Evolutionary conservation across 1,140 invertebrate species (phyloP).

Genomic region (Danaus plexippus): DNA sequence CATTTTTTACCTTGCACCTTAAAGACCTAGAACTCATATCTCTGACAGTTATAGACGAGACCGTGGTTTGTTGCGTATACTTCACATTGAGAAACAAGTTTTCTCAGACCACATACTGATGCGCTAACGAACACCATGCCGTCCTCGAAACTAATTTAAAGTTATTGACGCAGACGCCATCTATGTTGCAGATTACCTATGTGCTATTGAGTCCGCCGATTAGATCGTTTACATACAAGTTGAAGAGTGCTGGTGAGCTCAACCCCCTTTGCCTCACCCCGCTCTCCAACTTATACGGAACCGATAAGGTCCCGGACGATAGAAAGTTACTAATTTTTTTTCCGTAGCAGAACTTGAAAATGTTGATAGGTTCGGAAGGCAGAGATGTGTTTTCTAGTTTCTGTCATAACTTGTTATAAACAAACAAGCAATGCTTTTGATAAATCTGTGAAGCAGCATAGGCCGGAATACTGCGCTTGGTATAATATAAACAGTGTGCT

Average conservation of each 20-base stretch:
- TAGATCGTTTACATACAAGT: background rate
- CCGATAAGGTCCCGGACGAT: background rate
- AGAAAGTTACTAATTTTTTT: background rate
- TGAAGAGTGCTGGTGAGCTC: background rate
- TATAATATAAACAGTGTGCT: too few species aligned
- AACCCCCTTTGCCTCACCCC: slow-evolving; percentile 9
- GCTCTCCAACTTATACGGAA: background rate
- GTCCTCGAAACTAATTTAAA: slow-evolving; percentile 6
- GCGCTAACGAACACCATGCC: slow-evolving; percentile 6
- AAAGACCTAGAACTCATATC: too few species aligned
- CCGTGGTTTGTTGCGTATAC: too few species aligned
- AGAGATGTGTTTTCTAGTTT: too few species aligned
- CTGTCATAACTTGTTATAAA: too few species aligned
- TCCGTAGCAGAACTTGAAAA: too few species aligned
- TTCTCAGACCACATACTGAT: background rate
- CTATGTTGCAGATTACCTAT: background rate
- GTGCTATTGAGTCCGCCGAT: slow-evolving; percentile 1
- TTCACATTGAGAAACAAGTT: background rate
- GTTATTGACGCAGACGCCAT: slow-evolving; percentile 1
- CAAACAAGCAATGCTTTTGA: too few species aligned
- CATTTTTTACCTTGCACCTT: too few species aligned
- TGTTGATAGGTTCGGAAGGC: too few species aligned
- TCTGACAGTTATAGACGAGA: too few species aligned
- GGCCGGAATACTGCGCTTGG: too few species aligned
- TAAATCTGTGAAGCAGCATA: too few species aligned